Base-by-base conservation (phyloP, 1,140 invertebrate species). In the Sesamia nonagrioides region DNA sequence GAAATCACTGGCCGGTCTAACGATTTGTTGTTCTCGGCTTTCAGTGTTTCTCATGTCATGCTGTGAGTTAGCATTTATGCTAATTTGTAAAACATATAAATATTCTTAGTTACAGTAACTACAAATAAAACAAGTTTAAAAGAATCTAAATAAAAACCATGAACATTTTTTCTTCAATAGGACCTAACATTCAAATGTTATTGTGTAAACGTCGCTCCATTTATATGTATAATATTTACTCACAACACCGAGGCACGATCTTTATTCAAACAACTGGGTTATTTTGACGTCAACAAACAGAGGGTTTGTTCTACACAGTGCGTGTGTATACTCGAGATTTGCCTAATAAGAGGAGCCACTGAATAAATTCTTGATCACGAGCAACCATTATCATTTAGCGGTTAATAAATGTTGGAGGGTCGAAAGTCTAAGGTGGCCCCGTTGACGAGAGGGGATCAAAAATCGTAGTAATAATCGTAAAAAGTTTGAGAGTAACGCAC, bases 381-480 rank as follows among this genome's bases (percentile, higher is more conserved):
- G 72, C 77, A 73, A 37, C 85, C 83, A 88, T 88, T 90, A 88
- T 86, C 87, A 90, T 90, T 90, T 87, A 88, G 87, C 88, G 85
- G 88, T 86, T 88, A 88, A 90, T 90, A 90, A 88, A 90, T 87
- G 84, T 83, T 77, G 52, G 79, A 87, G 84, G 83, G 84, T 80
- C 74, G 68, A 87, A 87, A 87, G 82, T 86, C 88, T 78, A 86
- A 90, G 89, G 86, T 87, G 83, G 76, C 81, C 18, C 81, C 82
- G 81, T 71, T 81, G 84, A 82, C 79, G 80, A 75, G 77, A 83
- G 81, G 82, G 87, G 86, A 87, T 88, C 86, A 88, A 87, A 89
- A 89, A 89, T 86, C 84, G 83, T 83, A 84, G 88, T 82, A 84
- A 90, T 90, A 89, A 90, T 88, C 89, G 88, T 90, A 90, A 90